Percentiles rank a stretch among this genome's conserved stretches.
Evolutionary conservation across 2,113 vertebrate genomes (phyloP).

Genomic region (Galemys pyrenaicus): DNA sequence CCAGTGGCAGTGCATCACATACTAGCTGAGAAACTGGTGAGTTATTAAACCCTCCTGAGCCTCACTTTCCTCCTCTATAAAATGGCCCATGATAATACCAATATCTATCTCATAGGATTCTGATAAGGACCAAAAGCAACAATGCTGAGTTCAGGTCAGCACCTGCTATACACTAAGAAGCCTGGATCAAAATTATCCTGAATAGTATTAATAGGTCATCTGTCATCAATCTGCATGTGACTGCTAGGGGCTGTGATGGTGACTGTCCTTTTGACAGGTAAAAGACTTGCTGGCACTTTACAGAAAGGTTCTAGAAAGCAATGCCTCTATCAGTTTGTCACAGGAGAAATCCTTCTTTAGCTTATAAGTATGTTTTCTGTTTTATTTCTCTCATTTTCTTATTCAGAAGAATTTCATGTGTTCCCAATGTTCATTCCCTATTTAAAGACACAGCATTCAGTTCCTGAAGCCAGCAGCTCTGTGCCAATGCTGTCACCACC

Average conservation of each 20-base stretch:
- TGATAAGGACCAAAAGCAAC: conserved; percentile 16
- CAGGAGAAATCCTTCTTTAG: conserved; percentile 18
- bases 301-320: conserved; percentile 37
- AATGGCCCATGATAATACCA: background rate
- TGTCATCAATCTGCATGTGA: background rate
- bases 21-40: background rate
- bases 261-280: background rate
- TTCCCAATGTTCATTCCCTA: conserved; percentile 30
- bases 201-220: background rate
- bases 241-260: background rate
- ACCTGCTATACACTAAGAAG: background rate
- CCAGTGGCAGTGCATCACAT: background rate
- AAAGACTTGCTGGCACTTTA: background rate
- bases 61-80: conserved; percentile 11
- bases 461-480: conserved; percentile 23
- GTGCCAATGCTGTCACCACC: background rate
- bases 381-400: conserved; percentile 67
- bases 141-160: background rate
- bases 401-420: conserved; percentile 52
- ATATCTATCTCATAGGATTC: background rate
- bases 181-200: background rate
- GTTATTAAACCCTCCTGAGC: background rate
- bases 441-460: conserved; percentile 52
- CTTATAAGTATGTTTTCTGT: background rate
- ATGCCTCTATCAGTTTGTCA: conserved; percentile 27